Evolutionary conservation across 1,140 invertebrate genomes (phyloP).

Genomic region (Catajapyx aquilonaris): DNA sequence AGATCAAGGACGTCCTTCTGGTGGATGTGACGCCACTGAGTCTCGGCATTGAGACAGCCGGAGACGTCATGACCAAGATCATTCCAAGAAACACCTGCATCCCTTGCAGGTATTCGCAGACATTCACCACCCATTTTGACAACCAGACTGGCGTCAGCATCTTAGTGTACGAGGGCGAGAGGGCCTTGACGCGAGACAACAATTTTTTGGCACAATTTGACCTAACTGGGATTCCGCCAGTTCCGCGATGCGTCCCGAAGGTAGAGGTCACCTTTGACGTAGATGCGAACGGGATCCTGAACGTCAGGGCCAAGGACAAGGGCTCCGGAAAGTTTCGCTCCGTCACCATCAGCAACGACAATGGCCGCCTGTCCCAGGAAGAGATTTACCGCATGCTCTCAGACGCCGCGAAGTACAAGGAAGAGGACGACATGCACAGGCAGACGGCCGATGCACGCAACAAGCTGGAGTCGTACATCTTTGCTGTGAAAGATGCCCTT

Average conservation of each 20-base stretch:
- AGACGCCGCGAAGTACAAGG: neutral
- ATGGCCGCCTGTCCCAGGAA: neutral
- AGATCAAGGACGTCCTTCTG: conserved; percentile 15
- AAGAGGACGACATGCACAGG: neutral
- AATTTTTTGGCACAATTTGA: conserved; percentile 32
- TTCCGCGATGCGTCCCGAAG: conserved; percentile 15
- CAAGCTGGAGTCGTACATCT: conserved; percentile 32
- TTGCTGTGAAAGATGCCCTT: conserved; percentile 28
- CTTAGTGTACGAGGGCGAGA: conserved; percentile 25
- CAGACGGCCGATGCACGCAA: no score
- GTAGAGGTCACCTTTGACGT: conserved; percentile 54
- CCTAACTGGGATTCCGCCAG: conserved; percentile 32
- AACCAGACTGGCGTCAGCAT: conserved; percentile 24
- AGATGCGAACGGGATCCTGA: conserved; percentile 30
- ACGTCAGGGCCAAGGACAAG: neutral
- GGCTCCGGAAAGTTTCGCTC: neutral
- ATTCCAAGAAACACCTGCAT: conserved; percentile 19
- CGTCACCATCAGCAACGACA: neutral
- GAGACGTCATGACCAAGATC: conserved; percentile 18
- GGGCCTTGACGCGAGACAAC: conserved; percentile 24
- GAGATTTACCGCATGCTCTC: neutral
- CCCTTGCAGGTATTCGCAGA: conserved; percentile 16
- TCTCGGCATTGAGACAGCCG: conserved; percentile 17
- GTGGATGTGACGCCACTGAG: conserved; percentile 17
- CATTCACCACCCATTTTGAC: conserved; percentile 18